Evolutionary conservation across 2,888 invertebrate genomes (phyloP).

Genomic region (Agrochola litura): DNA sequence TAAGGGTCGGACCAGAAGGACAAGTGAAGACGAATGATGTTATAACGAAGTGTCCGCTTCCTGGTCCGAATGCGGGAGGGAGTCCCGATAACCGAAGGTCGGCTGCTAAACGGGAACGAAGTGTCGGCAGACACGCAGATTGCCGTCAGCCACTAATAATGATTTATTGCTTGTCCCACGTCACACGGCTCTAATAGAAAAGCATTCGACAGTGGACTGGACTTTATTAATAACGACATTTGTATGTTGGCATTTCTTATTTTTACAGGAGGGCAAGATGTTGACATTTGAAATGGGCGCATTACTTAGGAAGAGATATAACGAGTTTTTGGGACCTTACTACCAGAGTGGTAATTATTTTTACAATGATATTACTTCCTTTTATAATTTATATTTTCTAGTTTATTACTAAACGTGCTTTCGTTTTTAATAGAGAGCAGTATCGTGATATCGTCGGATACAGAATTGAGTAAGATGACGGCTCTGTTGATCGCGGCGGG

Average conservation of each 20-base stretch:
- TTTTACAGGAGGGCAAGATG: constrained; percentile 89
- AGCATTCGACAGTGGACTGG: constrained; percentile 58
- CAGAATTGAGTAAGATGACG: constrained; percentile 94
- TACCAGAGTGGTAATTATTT: constrained; percentile 81
- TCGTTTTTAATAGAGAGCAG: constrained; percentile 74
- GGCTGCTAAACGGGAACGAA: constrained; percentile 82
- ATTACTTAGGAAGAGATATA: constrained; percentile 89
- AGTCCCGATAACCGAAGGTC: constrained; percentile 82
- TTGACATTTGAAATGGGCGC: constrained; percentile 90
- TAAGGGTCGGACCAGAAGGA: constrained; percentile 73
- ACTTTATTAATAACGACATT: constrained; percentile 37
- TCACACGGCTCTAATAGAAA: constrained; percentile 70
- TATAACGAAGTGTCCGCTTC: constrained; percentile 83
- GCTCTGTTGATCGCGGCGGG: constrained; percentile 93
- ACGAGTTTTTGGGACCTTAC: constrained; percentile 86
- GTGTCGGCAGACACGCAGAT: constrained; percentile 80
- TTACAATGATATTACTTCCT: not conserved
- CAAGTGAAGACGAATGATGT: constrained; percentile 77
- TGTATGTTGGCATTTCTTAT: constrained; percentile 45
- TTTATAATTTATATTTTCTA: not conserved
- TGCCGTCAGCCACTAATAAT: constrained; percentile 85
- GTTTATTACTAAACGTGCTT: not conserved
- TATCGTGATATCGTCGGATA: constrained; percentile 92
- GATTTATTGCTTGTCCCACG: constrained; percentile 83
- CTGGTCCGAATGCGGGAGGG: constrained; percentile 79